Percentiles rank a stretch among this genome's conserved stretches.
phyloP scores from a whole-genome alignment of 2,797 vertebrate species.

The Pelobates cultripes region DNA sequence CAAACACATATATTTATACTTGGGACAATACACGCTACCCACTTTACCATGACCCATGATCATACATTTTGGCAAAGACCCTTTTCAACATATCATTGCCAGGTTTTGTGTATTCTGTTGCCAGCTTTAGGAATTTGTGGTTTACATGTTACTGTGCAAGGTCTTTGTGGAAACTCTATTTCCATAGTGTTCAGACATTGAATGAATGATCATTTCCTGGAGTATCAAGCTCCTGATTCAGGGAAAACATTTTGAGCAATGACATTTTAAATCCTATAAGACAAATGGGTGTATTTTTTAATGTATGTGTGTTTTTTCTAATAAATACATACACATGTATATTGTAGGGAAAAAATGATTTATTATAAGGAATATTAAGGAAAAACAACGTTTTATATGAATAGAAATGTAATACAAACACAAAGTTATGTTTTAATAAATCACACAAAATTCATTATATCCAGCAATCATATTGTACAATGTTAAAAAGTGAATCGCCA shows the following conservation, averaged over 20 bases:
- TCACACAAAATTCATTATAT: no score
- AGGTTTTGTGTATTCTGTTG: conserved; percentile 24
- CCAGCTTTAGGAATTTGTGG: not conserved
- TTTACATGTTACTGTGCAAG: conserved; percentile 41
- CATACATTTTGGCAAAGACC: conserved; percentile 21
- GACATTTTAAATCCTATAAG: conserved; percentile 5
- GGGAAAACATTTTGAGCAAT: conserved; percentile 56
- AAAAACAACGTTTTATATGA: no score
- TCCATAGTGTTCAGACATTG: conserved; percentile 61
- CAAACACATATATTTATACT: conserved; percentile 37
- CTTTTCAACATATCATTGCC: conserved; percentile 40
- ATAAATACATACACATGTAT: no score
- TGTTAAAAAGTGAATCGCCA: no score
- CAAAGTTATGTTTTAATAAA: no score
- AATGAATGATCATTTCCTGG: conserved; percentile 62
- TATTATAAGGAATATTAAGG: no score
- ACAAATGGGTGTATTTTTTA: not conserved
- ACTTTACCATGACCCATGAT: conserved; percentile 28
- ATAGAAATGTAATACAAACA: no score
- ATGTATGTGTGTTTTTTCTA: not conserved
- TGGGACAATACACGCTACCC: conserved; percentile 17
- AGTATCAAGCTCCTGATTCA: conserved; percentile 47
- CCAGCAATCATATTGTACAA: no score
- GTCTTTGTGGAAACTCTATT: conserved; percentile 63
- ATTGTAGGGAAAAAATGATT: no score